Evolutionary conservation across 2,888 invertebrate genomes (phyloP).

Genomic region (Leptopilina syphax): DNA sequence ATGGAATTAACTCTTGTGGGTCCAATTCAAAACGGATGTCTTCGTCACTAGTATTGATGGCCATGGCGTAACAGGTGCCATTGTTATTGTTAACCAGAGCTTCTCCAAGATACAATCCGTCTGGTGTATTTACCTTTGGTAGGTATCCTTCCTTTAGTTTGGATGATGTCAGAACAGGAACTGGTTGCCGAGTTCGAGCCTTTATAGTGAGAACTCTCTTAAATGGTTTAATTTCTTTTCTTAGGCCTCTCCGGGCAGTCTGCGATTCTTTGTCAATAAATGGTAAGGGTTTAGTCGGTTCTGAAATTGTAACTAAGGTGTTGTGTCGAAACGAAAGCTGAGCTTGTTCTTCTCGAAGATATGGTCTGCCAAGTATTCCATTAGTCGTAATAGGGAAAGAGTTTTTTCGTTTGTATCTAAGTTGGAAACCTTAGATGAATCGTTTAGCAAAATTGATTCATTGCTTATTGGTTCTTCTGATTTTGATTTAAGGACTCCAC

Average conservation of each 20-base stretch:
- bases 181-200: background rate
- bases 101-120: conserved; percentile 14
- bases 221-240: background rate
- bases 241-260: too few relatives aligned
- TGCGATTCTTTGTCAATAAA: background rate
- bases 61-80: background rate
- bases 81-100: background rate
- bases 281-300: background rate
- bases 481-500: background rate
- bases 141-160: conserved; percentile 16
- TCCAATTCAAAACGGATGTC: background rate
- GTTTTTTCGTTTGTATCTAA: too few relatives aligned
- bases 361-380: too few relatives aligned
- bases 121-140: background rate
- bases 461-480: too few relatives aligned
- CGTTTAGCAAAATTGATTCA: too few relatives aligned
- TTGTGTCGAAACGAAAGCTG: too few relatives aligned
- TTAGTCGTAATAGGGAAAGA: too few relatives aligned
- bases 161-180: background rate
- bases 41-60: conserved; percentile 32
- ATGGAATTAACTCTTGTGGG: background rate
- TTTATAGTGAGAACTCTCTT: background rate
- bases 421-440: too few relatives aligned
- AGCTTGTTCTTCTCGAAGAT: too few relatives aligned
- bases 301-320: background rate